phyloP scores from a whole-genome alignment of 2,888 invertebrate genomes.

The Polia nebulosa region DNA sequence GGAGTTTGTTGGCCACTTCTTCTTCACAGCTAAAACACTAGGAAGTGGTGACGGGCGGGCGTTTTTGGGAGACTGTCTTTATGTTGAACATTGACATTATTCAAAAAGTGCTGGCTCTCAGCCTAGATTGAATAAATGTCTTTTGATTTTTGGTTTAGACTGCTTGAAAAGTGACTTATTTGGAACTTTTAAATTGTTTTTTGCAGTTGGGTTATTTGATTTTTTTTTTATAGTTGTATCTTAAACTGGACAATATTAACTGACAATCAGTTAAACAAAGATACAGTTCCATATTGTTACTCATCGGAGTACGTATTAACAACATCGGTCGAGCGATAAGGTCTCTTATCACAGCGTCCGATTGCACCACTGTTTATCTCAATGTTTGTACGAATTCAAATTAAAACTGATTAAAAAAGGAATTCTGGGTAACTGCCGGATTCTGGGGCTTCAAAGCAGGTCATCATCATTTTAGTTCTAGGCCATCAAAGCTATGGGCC shows the following conservation, averaged over 20 bases:
- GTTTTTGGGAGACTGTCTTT: too few relatives aligned
- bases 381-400: constrained; percentile 36
- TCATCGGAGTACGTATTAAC: constrained; percentile 36
- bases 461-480: too few relatives aligned
- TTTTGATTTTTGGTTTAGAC: too few relatives aligned
- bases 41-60: too few relatives aligned
- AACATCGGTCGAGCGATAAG: constrained; percentile 44
- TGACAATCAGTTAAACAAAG: constrained; percentile 29
- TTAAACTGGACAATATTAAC: not conserved
- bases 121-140: too few relatives aligned
- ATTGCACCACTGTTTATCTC: constrained; percentile 55
- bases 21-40: too few relatives aligned
- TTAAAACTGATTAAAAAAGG: constrained; percentile 27
- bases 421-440: not conserved
- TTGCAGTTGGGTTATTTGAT: not conserved
- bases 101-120: too few relatives aligned
- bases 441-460: not conserved
- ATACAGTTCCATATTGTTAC: constrained; percentile 18
- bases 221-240: not conserved
- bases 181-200: too few relatives aligned
- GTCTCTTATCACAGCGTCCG: constrained; percentile 54
- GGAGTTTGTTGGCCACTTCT: too few relatives aligned
- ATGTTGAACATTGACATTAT: too few relatives aligned
- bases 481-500: too few relatives aligned
- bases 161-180: too few relatives aligned